Conservation (phyloP, 2,888 invertebrate genomes). For the Apamea monoglypha region DNA sequence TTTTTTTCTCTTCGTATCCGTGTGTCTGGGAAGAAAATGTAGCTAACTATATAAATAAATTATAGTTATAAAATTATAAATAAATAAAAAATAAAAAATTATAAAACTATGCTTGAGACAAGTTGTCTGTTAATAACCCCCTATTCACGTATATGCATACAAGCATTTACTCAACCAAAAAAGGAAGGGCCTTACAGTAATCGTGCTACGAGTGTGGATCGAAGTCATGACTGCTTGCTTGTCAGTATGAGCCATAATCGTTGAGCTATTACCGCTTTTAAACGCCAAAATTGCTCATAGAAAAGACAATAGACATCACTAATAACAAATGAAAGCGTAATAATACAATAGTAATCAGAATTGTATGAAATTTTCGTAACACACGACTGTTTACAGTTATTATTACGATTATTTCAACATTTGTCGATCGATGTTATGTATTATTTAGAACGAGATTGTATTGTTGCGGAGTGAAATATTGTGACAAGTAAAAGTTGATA, state of each 20-base stretch:
- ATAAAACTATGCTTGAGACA: too few relatives aligned
- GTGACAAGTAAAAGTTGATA: neutral
- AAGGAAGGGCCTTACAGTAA: neutral
- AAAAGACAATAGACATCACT: slow-evolving; percentile 17
- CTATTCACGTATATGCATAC: neutral
- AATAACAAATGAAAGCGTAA: slow-evolving; percentile 41
- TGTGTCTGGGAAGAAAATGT: neutral
- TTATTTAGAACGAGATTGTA: slow-evolving; percentile 32
- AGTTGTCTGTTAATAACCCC: too few relatives aligned
- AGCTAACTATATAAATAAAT: too few relatives aligned
- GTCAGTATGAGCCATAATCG: neutral
- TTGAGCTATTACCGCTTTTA: neutral
- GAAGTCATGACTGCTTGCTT: slow-evolving; percentile 6
- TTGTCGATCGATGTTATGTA: slow-evolving; percentile 14
- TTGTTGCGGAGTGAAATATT: slow-evolving; percentile 14
- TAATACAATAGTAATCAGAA: slow-evolving; percentile 28
- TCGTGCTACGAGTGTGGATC: neutral
- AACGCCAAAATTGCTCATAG: slow-evolving; percentile 10
- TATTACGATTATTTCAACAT: slow-evolving; percentile 32
- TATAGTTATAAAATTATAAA: too few relatives aligned
- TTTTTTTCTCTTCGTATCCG: neutral
- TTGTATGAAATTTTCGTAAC: slow-evolving; percentile 37
- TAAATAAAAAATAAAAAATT: too few relatives aligned
- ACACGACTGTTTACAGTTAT: slow-evolving; percentile 12
- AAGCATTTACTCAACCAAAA: neutral